Base-by-base conservation (phyloP, 1,140 invertebrate species). In the Drosophila ananassae region DNA sequence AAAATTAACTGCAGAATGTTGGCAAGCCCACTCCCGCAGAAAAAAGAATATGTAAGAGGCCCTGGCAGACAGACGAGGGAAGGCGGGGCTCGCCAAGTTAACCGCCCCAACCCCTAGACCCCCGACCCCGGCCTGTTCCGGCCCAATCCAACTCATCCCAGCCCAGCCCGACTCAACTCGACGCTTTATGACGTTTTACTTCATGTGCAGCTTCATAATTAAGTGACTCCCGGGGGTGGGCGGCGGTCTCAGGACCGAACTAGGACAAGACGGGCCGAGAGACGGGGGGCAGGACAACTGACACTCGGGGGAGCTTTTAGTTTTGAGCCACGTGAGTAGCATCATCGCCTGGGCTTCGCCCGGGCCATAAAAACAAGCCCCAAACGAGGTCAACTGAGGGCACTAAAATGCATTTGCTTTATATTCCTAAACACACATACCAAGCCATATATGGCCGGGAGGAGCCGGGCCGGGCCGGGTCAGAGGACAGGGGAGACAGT, bases 131-230 rank as follows among this genome's bases (percentile, higher is more conserved):
- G 34, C 28, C 39, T 32, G 30, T 10, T 24, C 48, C 25, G 25
- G 5, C 25, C 25, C 25, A 5, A 28, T 28, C 41, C 34, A 53
- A 32, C 25, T 32, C 50, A 54, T 22, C 53, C 56, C 30, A 47
- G 28, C 58, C 51, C 30, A 47, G 41, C 60, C 34, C 39, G 69
- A 67, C 78, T 81, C 77, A 83, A 74, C 82, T 85, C 78, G 81
- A 82, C 81, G 83, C 78, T 85, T 85, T 85, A 85, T 85, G 82
- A 85, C 82, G 82, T 82, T 85, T 85, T 87, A 82, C 82, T 85
- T 85, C 82, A 85, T 85, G 83, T 85, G 82, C 82, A 85, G 82
- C 74, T 85, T 89, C 82, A 85, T 85, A 85, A 85, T 85, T 87
- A 85, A 85, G 82, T 85, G 82, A 80, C 82, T 82, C 58, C 73